phyloP scores from a whole-genome alignment of 2,113 vertebrate genomes.

The Lucifuga dentata region DNA sequence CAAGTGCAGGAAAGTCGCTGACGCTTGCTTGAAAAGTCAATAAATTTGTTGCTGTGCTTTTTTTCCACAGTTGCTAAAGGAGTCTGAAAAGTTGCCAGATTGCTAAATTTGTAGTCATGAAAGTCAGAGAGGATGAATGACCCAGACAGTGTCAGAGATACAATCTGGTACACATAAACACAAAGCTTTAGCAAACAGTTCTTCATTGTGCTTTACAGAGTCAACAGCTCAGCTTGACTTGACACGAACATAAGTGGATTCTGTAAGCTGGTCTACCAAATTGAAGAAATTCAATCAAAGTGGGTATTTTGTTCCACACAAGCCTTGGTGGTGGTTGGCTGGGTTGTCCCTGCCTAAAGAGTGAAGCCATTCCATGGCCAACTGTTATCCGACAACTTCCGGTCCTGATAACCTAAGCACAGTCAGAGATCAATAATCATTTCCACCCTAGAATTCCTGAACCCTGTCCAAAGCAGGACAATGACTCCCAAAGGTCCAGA shows the following conservation, averaged over 20 bases:
- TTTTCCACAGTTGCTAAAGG: slow-evolving; percentile 21
- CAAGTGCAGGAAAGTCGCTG: slow-evolving; percentile 30
- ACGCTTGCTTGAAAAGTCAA: slow-evolving; percentile 28
- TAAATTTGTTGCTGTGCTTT: slow-evolving; percentile 16
- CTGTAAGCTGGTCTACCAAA: slow-evolving; percentile 2
- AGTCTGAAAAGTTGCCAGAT: slow-evolving; percentile 13
- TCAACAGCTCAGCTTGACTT: slow-evolving; percentile 22
- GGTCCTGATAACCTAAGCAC: slow-evolving; percentile 22
- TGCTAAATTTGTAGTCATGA: slow-evolving; percentile 23
- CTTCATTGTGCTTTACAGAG: background rate
- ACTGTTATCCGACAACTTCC: slow-evolving; percentile 24
- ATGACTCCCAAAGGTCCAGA: slow-evolving; percentile 43
- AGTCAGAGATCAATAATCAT: slow-evolving; percentile 31
- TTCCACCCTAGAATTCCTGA: slow-evolving; percentile 20
- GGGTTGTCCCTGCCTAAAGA: slow-evolving; percentile 12
- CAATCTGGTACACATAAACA: slow-evolving; percentile 8
- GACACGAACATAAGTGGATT: slow-evolving; percentile 19
- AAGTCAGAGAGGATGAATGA: slow-evolving; percentile 12
- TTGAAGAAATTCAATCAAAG: slow-evolving; percentile 21
- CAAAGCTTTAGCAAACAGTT: background rate
- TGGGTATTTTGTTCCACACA: slow-evolving; percentile 17
- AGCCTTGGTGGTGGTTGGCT: slow-evolving; percentile 13
- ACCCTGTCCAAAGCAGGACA: slow-evolving; percentile 24
- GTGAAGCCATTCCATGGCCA: slow-evolving; percentile 4
- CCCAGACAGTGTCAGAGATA: too few relatives aligned